phyloP scores from a whole-genome alignment of 2,113 vertebrate genomes.

The Chionodraco myersi region DNA sequence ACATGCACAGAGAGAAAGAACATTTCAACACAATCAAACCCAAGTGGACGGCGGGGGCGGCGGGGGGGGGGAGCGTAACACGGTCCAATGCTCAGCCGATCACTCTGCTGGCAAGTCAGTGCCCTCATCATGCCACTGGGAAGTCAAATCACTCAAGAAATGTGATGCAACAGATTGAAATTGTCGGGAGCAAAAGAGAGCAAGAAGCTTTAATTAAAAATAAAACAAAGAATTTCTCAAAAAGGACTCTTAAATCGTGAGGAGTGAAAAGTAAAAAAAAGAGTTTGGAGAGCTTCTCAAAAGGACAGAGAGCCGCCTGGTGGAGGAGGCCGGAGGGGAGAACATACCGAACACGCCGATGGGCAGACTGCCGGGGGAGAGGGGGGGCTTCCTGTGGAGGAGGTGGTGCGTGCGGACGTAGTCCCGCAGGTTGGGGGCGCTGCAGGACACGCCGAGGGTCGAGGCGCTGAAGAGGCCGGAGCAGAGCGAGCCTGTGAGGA shows the following conservation, averaged over 20 bases:
- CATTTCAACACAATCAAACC: background rate
- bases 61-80: background rate
- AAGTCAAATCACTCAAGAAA: slow-evolving; percentile 8
- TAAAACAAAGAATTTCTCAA: background rate
- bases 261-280: background rate
- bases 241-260: slow-evolving; percentile 14
- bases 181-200: background rate
- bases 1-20: slow-evolving; percentile 56
- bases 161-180: slow-evolving; percentile 42
- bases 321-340: slow-evolving; percentile 25
- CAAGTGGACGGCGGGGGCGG: background rate
- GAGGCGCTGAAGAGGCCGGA: slow-evolving; percentile 98
- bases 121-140: slow-evolving; percentile 13
- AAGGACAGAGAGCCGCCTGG: slow-evolving; percentile 10
- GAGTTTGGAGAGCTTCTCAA: background rate
- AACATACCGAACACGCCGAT: slow-evolving; percentile 92
- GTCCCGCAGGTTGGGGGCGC: slow-evolving; percentile 97
- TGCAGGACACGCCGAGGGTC: slow-evolving; percentile 95
- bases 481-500: slow-evolving; percentile 92
- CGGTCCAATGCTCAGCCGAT: slow-evolving; percentile 26
- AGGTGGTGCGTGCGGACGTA: slow-evolving; percentile 90
- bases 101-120: slow-evolving; percentile 40
- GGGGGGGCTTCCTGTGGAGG: slow-evolving; percentile 89
- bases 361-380: slow-evolving; percentile 91
- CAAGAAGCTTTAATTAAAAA: background rate